phyloP scores from a whole-genome alignment of 2,888 invertebrate species.

The Scaptomyza reducta region DNA sequence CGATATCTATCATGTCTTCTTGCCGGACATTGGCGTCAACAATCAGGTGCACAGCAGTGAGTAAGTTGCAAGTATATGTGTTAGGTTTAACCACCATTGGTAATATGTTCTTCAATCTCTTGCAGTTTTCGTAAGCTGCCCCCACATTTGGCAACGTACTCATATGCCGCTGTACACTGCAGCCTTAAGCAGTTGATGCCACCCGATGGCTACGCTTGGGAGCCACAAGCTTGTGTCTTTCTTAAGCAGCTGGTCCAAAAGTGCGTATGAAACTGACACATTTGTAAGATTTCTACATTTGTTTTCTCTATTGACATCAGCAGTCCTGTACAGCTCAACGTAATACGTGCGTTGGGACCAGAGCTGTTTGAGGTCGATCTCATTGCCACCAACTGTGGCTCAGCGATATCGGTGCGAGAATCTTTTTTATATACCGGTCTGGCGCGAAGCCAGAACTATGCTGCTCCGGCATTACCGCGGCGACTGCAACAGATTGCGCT shows the following conservation, averaged over 20 bases:
- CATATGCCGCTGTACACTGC: slow-evolving; percentile 87
- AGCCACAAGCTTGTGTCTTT: slow-evolving; percentile 85
- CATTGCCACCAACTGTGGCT: slow-evolving; percentile 70
- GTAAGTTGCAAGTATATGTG: slow-evolving; percentile 27
- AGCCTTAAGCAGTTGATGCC: slow-evolving; percentile 86
- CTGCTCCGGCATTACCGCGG: neutral
- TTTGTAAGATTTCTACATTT: no score
- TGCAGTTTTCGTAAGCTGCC: slow-evolving; percentile 85
- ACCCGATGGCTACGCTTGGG: slow-evolving; percentile 86
- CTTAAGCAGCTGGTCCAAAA: slow-evolving; percentile 87
- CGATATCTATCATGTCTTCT: slow-evolving; percentile 85
- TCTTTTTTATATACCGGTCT: slow-evolving; percentile 83
- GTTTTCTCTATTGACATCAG: slow-evolving; percentile 37
- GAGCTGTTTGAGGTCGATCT: slow-evolving; percentile 84
- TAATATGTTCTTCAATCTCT: neutral
- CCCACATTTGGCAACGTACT: slow-evolving; percentile 83
- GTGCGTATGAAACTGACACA: slow-evolving; percentile 83
- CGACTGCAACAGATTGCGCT: slow-evolving; percentile 41
- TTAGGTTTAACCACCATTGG: neutral
- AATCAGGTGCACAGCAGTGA: slow-evolving; percentile 81
- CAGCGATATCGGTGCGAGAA: slow-evolving; percentile 83
- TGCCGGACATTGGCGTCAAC: slow-evolving; percentile 88
- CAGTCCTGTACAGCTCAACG: slow-evolving; percentile 62
- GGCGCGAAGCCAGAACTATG: slow-evolving; percentile 49
- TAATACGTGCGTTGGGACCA: slow-evolving; percentile 23